A percentile compares a stretch with the other conserved stretches of the same genome.
Conservation (phyloP, 2,888 invertebrate genomes). For the Timema cristinae region DNA sequence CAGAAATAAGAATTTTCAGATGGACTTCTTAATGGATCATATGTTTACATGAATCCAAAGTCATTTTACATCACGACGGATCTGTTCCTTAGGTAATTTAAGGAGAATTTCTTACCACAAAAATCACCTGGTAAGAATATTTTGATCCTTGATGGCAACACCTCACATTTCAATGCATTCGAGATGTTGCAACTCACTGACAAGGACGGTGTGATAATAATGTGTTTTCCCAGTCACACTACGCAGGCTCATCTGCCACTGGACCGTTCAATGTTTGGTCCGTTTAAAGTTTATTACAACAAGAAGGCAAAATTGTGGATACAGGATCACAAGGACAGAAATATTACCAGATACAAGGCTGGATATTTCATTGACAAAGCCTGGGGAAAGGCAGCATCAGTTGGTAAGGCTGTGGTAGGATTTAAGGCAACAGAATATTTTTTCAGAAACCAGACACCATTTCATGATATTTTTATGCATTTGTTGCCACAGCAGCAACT, state of each 20-base stretch:
- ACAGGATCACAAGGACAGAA: neutral
- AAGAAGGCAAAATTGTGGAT: constrained; percentile 10
- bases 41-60: constrained; percentile 29
- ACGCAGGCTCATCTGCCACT: neutral
- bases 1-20: constrained; percentile 26
- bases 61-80: constrained; percentile 27
- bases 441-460: constrained; percentile 6
- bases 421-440: constrained; percentile 1
- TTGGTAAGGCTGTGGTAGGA: neutral
- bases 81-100: constrained; percentile 27
- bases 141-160: constrained; percentile 1
- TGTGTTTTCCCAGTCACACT: neutral
- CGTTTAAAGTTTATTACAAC: neutral
- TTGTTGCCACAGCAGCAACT: neutral
- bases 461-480: neutral
- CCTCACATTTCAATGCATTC: constrained; percentile 6
- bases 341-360: neutral
- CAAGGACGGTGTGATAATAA: constrained; percentile 3
- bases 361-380: neutral
- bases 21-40: constrained; percentile 28
- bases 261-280: neutral
- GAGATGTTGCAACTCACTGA: neutral
- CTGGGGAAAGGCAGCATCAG: constrained; percentile 2
- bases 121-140: constrained; percentile 11
- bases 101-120: constrained; percentile 24